phyloP scores from a whole-genome alignment of 2,888 invertebrate genomes.

The Drosophila robusta region DNA sequence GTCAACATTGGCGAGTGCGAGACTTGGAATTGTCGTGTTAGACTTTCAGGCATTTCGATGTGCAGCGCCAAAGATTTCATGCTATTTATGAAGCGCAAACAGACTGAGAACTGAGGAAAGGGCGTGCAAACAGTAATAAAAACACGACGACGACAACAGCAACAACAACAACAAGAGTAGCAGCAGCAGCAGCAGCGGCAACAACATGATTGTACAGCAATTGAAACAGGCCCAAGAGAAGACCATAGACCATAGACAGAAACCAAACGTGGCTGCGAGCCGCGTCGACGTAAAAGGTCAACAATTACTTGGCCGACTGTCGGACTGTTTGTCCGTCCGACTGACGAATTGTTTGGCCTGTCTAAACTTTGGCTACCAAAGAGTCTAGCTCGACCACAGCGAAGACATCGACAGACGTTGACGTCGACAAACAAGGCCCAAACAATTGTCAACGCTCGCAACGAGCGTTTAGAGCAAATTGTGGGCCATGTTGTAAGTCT shows the following conservation, averaged over 20 bases:
- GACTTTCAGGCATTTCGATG: slow-evolving; percentile 79
- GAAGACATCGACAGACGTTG: slow-evolving; percentile 53
- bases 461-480: slow-evolving; percentile 79
- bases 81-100: slow-evolving; percentile 80
- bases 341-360: slow-evolving; percentile 80
- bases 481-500: slow-evolving; percentile 76
- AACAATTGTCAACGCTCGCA: slow-evolving; percentile 78
- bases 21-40: slow-evolving; percentile 73
- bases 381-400: slow-evolving; percentile 73
- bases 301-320: slow-evolving; percentile 74
- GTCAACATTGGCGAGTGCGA: slow-evolving; percentile 54
- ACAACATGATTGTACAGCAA: slow-evolving; percentile 41
- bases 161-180: slow-evolving; percentile 30
- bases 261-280: slow-evolving; percentile 62
- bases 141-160: slow-evolving; percentile 62
- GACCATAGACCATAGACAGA: slow-evolving; percentile 33
- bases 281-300: slow-evolving; percentile 72
- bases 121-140: slow-evolving; percentile 79
- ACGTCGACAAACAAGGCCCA: slow-evolving; percentile 76
- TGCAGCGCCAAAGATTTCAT: slow-evolving; percentile 75
- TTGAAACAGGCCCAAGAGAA: slow-evolving; percentile 51
- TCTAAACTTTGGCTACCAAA: slow-evolving; percentile 80
- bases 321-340: slow-evolving; percentile 35
- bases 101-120: slow-evolving; percentile 49
- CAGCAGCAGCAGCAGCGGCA: slow-evolving; percentile 31